Percentiles rank a stretch among this genome's conserved stretches.
These are phyloP conservation scores for Poeciliopsis prolifica DNA, from an alignment of 2,113 vertebrate species.

Conservation along the genomic window DNA sequence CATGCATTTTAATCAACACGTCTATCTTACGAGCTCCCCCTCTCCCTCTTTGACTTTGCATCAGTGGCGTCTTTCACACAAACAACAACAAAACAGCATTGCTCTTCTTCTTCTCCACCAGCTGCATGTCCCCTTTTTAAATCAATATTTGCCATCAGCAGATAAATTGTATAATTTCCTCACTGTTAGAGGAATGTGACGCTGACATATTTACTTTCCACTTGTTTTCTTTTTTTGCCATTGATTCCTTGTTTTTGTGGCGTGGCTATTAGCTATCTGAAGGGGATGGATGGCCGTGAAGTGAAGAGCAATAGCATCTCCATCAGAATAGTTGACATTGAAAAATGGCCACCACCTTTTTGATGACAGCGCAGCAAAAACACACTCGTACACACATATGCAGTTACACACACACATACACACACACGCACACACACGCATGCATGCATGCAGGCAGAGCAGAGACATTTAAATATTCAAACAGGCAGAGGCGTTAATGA, in stretches of 20 bases:
- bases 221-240: conserved; percentile 56
- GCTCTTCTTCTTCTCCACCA: conserved; percentile 1
- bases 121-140: conserved; percentile 59
- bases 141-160: conserved; percentile 84
- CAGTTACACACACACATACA: conserved; percentile 37
- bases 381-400: conserved; percentile 16
- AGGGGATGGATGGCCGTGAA: conserved; percentile 81
- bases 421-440: conserved; percentile 42
- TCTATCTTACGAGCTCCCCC: conserved; percentile 46
- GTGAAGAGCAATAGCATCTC: conserved; percentile 76
- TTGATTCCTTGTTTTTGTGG: conserved; percentile 51
- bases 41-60: conserved; percentile 67
- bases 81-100: conserved; percentile 65
- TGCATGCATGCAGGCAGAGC: conserved; percentile 30
- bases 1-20: conserved; percentile 75
- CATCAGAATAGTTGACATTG: conserved; percentile 79
- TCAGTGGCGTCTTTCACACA: conserved; percentile 78
- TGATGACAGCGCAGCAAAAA: conserved; percentile 79
- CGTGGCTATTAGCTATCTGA: conserved; percentile 81
- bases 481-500: conserved; percentile 79
- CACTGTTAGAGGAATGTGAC: conserved; percentile 71
- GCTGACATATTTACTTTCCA: conserved; percentile 70
- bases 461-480: conserved; percentile 84
- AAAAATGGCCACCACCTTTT: conserved; percentile 77
- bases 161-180: conserved; percentile 78